Conservation (phyloP, 2,113 vertebrate species). For the Bambusicola thoracicus region DNA sequence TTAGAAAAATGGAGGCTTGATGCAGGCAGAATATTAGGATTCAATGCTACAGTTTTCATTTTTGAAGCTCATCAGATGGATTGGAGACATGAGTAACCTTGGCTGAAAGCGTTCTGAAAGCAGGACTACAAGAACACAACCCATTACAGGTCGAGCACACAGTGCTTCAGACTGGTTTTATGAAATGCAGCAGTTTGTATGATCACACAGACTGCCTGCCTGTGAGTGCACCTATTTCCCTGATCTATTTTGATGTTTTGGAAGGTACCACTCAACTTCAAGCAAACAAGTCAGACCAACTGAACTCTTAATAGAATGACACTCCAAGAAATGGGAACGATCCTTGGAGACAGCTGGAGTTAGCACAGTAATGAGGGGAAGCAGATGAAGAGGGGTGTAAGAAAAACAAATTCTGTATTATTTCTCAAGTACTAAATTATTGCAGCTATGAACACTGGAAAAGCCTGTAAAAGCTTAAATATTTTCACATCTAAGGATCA, state of each 20-base stretch:
- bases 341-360: not conserved
- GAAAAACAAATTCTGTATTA: not conserved
- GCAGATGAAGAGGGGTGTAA: not conserved
- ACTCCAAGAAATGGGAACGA: not conserved
- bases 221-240: not conserved
- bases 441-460: not conserved
- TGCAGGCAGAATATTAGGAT: not conserved
- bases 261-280: not conserved
- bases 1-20: not conserved
- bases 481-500: not conserved
- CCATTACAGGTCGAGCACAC: not conserved
- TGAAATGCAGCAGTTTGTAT: not conserved
- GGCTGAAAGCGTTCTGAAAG: not conserved
- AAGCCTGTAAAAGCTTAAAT: not conserved
- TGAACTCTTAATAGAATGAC: not conserved
- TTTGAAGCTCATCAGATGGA: not conserved
- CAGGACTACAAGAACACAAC: not conserved
- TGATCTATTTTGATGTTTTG: not conserved
- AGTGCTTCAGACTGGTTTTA: not conserved
- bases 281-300: not conserved
- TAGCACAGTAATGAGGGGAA: not conserved
- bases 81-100: not conserved
- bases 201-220: not conserved
- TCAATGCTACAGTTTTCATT: not conserved
- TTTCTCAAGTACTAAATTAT: not conserved